A percentile compares a stretch with the other conserved stretches of the same genome.
These are phyloP conservation scores for Zaprionus ghesquierei DNA, from an alignment of 1,140 invertebrate species.

Conservation along the genomic window DNA sequence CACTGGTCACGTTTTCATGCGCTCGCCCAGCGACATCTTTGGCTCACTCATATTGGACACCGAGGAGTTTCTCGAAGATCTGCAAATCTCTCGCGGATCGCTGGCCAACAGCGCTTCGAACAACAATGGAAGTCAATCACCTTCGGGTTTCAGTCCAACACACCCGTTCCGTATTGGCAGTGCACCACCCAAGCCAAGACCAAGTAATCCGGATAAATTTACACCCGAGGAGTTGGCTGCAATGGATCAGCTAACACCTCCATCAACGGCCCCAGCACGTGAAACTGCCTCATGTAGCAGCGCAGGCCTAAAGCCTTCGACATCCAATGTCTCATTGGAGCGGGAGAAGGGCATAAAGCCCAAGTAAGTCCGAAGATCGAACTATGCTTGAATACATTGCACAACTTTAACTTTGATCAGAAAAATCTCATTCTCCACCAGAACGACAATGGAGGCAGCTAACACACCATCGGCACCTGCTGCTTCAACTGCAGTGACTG, in stretches of 20 bases:
- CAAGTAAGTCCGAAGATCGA: constrained; percentile 48
- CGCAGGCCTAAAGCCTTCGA: constrained; percentile 31
- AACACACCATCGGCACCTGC: constrained; percentile 9
- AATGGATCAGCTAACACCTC: constrained; percentile 77
- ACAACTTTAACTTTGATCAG: constrained; percentile 52
- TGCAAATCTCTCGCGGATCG: constrained; percentile 82
- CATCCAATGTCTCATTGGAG: constrained; percentile 57
- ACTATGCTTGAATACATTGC: background rate
- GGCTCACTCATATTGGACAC: constrained; percentile 84
- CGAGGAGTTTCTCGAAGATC: constrained; percentile 84
- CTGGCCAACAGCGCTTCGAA: constrained; percentile 39
- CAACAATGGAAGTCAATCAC: constrained; percentile 40
- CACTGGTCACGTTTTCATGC: constrained; percentile 84
- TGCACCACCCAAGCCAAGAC: constrained; percentile 70
- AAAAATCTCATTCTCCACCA: constrained; percentile 78
- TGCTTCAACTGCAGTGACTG: background rate
- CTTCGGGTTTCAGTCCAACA: constrained; percentile 67
- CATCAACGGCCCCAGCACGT: constrained; percentile 70
- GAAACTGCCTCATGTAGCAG: constrained; percentile 65
- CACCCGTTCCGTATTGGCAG: constrained; percentile 77
- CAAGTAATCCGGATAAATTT: constrained; percentile 72
- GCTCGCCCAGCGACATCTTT: constrained; percentile 83
- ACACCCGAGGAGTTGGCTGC: constrained; percentile 76
- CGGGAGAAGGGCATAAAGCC: constrained; percentile 49
- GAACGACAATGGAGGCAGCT: constrained; percentile 50